A percentile compares a stretch with the other conserved stretches of the same genome.
Conservation (phyloP, 2,888 invertebrate species). For the Machimus rusticus region DNA sequence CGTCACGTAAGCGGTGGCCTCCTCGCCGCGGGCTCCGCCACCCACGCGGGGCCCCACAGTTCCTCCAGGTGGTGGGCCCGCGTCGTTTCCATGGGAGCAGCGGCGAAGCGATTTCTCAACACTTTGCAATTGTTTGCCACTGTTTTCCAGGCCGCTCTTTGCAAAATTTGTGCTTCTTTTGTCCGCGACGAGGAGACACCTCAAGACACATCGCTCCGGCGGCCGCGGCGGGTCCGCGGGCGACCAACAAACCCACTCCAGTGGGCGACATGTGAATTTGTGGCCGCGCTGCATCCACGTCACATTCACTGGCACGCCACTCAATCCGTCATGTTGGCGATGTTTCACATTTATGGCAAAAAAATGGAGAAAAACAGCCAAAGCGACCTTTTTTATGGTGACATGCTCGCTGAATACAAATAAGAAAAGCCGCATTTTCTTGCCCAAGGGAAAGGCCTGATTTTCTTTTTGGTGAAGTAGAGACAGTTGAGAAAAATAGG, state of each 20-base stretch:
- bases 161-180: not conserved
- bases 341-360: not conserved
- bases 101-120: not conserved
- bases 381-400: not conserved
- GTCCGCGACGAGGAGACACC: not conserved
- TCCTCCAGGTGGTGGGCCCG: not conserved
- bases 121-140: not conserved
- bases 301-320: not conserved
- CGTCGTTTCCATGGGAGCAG: not conserved
- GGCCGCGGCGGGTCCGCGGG: not conserved
- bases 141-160: not conserved
- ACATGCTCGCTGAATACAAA: not conserved
- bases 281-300: not conserved
- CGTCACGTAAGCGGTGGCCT: not conserved
- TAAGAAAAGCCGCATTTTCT: not conserved
- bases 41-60: not conserved
- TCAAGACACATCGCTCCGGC: not conserved
- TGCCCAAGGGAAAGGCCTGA: not conserved
- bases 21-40: not conserved
- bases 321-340: not conserved
- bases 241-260: not conserved
- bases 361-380: not conserved
- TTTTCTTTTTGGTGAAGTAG: not conserved
- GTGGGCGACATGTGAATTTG: not conserved
- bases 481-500: not conserved